Evolutionary conservation across 2,113 vertebrate species (phyloP).

Genomic region (Panthera uncia): DNA sequence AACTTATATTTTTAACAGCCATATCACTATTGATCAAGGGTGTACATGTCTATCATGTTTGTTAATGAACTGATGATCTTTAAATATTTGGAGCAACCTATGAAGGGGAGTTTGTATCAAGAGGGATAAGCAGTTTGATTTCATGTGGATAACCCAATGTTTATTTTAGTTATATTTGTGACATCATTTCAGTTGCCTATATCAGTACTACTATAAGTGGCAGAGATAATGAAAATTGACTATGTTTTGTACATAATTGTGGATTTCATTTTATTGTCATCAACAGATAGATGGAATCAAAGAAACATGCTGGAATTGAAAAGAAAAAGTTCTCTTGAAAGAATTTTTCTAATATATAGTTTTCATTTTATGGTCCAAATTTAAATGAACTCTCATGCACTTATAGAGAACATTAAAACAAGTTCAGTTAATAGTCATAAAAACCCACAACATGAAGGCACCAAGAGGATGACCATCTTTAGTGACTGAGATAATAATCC

Average conservation of each 20-base stretch:
- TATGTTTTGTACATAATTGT: neutral
- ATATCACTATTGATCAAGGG: neutral
- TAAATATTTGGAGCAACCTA: constrained; percentile 2
- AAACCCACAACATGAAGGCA: neutral
- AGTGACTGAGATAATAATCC: neutral
- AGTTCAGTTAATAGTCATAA: neutral
- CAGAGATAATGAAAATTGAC: constrained; percentile 16
- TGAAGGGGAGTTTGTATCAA: neutral
- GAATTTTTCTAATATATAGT: neutral
- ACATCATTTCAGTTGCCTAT: constrained; percentile 31
- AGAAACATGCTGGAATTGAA: neutral
- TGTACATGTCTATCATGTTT: neutral
- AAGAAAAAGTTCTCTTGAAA: neutral
- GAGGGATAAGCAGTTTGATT: neutral
- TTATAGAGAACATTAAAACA: neutral
- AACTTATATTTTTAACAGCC: neutral
- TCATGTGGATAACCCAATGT: neutral
- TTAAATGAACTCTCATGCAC: neutral
- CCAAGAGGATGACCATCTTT: neutral
- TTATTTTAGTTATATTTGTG: constrained; percentile 16
- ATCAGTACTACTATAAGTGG: constrained; percentile 8
- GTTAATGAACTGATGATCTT: constrained; percentile 32
- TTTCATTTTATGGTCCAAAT: constrained; percentile 36
- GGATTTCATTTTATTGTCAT: constrained; percentile 20
- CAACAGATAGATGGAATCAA: neutral